Conservation (phyloP, 2,888 invertebrate genomes). For the Hypsopygia costalis region DNA sequence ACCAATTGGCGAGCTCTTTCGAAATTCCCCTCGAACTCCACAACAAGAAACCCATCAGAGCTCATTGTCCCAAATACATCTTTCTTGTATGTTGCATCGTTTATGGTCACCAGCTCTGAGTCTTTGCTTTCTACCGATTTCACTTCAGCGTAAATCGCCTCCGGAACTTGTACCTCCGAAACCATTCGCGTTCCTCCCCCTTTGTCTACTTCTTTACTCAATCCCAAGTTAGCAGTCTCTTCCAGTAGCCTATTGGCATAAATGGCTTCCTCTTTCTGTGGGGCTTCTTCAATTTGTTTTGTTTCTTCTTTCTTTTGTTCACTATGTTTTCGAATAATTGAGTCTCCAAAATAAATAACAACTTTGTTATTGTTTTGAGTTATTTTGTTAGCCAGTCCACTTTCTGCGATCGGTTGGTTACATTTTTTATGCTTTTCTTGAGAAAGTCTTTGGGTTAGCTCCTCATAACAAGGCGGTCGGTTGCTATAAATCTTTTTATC, state of each 20-base stretch:
- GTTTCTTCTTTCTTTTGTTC: conserved; percentile 66
- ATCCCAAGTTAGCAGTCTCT: conserved; percentile 52
- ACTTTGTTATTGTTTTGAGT: conserved; percentile 82
- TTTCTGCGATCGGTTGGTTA: conserved; percentile 44
- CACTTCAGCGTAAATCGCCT: conserved; percentile 70
- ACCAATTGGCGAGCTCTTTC: conserved; percentile 82
- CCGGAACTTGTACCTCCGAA: conserved; percentile 64
- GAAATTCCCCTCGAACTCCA: conserved; percentile 82
- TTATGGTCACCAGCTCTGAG: conserved; percentile 48
- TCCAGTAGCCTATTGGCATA: conserved; percentile 64
- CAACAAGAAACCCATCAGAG: conserved; percentile 80
- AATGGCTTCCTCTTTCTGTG: conserved; percentile 61
- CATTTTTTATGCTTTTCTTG: conserved; percentile 72
- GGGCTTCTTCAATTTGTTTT: conserved; percentile 36
- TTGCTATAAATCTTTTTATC: conserved; percentile 62
- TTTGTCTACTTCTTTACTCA: conserved; percentile 53
- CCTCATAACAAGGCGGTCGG: conserved; percentile 73
- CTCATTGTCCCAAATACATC: conserved; percentile 61
- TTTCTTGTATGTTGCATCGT: conserved; percentile 67
- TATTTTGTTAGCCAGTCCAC: conserved; percentile 63
- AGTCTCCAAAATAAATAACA: conserved; percentile 87
- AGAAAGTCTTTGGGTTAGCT: conserved; percentile 61
- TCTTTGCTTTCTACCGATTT: conserved; percentile 43
- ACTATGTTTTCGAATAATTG: conserved; percentile 76
- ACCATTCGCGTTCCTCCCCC: conserved; percentile 53